Evolutionary conservation across 2,113 vertebrate species (phyloP).

Genomic region (Percopsis transmontana): DNA sequence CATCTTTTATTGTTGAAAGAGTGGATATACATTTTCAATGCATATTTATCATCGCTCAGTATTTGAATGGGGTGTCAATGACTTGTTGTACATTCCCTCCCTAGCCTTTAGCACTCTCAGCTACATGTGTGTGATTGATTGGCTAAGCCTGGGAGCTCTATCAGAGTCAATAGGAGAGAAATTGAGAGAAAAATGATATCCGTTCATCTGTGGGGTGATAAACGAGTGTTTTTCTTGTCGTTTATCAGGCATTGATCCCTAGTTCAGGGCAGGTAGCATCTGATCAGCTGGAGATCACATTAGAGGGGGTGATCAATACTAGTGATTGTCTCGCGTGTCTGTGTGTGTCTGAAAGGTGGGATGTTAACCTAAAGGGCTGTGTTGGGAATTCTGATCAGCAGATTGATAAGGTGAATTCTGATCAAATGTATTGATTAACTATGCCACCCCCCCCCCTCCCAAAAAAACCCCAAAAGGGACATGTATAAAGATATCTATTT

Average conservation of each 20-base stretch:
- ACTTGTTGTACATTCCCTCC: conserved; percentile 50
- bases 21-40: conserved; percentile 14
- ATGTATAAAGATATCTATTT: no score
- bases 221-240: conserved; percentile 77
- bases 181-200: conserved; percentile 76
- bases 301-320: conserved; percentile 70
- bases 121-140: conserved; percentile 72
- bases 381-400: conserved; percentile 70
- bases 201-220: conserved; percentile 73
- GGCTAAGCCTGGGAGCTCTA: conserved; percentile 52
- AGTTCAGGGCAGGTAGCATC: conserved; percentile 73
- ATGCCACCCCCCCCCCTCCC: conserved; percentile 8
- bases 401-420: conserved; percentile 68
- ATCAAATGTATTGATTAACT: conserved; percentile 69
- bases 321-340: conserved; percentile 62
- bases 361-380: conserved; percentile 36
- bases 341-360: conserved; percentile 3
- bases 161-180: conserved; percentile 71
- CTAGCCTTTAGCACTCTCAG: conserved; percentile 56
- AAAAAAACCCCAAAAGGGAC: no score
- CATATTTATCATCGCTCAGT: conserved; percentile 40
- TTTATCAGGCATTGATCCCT: conserved; percentile 75
- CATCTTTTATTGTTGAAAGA: conserved; percentile 27
- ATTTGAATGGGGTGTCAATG: conserved; percentile 60
- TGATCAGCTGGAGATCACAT: conserved; percentile 77